Evolutionary conservation across 2,888 invertebrate species (phyloP).

Genomic region (Tryphoninae sp.): DNA sequence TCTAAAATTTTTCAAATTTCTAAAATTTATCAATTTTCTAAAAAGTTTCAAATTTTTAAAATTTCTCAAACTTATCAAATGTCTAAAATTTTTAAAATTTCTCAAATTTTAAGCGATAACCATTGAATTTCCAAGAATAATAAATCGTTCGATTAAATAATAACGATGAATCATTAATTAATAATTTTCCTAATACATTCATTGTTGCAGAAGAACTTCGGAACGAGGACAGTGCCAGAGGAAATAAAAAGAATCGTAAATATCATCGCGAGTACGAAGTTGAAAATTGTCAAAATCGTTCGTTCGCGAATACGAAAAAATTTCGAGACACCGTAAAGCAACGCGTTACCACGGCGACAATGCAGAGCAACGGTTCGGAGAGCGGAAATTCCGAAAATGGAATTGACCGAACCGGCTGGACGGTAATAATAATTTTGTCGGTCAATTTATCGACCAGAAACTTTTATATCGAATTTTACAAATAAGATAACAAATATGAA

Average conservation of each 20-base stretch:
- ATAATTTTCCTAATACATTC: too few relatives aligned
- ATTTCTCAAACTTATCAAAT: too few relatives aligned
- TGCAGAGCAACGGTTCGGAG: conserved; percentile 80
- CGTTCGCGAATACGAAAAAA: conserved; percentile 30
- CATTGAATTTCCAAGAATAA: not conserved
- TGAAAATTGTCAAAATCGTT: conserved; percentile 9
- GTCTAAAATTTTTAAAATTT: too few relatives aligned
- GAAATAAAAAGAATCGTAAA: conserved; percentile 24
- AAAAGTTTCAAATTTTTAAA: too few relatives aligned
- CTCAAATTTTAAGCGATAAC: too few relatives aligned
- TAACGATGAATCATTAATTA: not conserved
- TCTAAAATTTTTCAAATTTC: too few relatives aligned
- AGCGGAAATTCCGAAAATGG: conserved; percentile 77
- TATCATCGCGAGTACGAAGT: conserved; percentile 22
- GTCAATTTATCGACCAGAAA: not conserved
- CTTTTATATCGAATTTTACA: too few relatives aligned
- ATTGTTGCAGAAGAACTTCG: too few relatives aligned
- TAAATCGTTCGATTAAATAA: not conserved
- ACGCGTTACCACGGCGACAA: conserved; percentile 65
- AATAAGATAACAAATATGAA: too few relatives aligned
- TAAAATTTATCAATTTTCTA: too few relatives aligned
- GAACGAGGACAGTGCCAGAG: too few relatives aligned
- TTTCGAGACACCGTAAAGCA: conserved; percentile 38
- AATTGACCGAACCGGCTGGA: conserved; percentile 79
- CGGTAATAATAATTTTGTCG: conserved; percentile 69